Evolutionary conservation across 2,797 vertebrate genomes (phyloP).

Genomic region (Tapirus indicus): DNA sequence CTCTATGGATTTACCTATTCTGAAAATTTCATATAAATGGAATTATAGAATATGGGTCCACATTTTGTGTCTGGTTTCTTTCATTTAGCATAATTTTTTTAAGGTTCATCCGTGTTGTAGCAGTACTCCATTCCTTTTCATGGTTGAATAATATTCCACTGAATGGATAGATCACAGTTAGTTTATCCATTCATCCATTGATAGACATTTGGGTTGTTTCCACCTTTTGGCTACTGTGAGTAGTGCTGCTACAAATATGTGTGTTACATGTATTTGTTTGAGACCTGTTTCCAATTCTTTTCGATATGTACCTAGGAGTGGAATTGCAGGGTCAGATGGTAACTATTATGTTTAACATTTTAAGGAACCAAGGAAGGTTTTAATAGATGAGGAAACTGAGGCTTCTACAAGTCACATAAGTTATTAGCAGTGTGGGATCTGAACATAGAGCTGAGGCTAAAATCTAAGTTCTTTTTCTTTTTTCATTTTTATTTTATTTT

Average conservation of each 20-base stretch:
- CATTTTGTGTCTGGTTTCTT: not conserved
- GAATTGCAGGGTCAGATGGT: not conserved
- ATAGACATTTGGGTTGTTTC: not conserved
- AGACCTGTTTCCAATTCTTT: not conserved
- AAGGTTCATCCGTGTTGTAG: not conserved
- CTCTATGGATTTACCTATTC: not conserved
- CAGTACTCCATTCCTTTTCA: not conserved
- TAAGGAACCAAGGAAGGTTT: not conserved
- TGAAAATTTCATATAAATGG: not conserved
- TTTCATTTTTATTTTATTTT: constrained; percentile 1
- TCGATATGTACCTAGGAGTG: not conserved
- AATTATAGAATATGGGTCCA: not conserved
- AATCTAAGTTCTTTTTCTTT: not conserved
- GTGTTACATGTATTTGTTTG: not conserved
- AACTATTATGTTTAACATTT: not conserved
- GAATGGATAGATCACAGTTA: not conserved
- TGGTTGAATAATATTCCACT: not conserved
- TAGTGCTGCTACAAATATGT: not conserved
- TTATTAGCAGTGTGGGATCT: not conserved
- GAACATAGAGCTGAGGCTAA: not conserved
- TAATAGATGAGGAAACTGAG: not conserved
- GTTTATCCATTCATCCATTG: not conserved
- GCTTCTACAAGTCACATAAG: not conserved
- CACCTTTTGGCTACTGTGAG: not conserved
- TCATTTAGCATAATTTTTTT: not conserved